phyloP scores from a whole-genome alignment of 2,888 invertebrate species.

The Herminia tarsipennalis region DNA sequence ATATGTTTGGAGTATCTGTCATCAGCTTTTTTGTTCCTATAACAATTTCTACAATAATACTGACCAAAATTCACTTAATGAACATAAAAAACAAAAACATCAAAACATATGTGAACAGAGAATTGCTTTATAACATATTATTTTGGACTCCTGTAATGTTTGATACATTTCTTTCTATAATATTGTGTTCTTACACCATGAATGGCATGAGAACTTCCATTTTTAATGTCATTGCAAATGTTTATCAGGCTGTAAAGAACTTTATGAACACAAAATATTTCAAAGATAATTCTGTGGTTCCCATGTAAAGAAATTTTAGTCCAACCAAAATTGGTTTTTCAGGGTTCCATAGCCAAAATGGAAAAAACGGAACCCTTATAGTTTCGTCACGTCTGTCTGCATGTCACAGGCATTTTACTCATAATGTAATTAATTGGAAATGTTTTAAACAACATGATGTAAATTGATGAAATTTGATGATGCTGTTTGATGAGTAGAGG shows the following conservation, averaged over 20 bases:
- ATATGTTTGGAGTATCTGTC: slow-evolving; percentile 68
- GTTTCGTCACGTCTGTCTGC: too few relatives aligned
- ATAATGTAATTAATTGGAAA: too few relatives aligned
- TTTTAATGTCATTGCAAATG: slow-evolving; percentile 74
- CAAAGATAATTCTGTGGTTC: slow-evolving; percentile 66
- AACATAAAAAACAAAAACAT: slow-evolving; percentile 60
- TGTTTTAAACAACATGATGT: too few relatives aligned
- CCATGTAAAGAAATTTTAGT: slow-evolving; percentile 24
- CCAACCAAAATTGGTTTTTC: too few relatives aligned
- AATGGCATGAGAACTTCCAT: slow-evolving; percentile 66
- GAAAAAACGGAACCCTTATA: too few relatives aligned
- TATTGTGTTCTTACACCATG: slow-evolving; percentile 71
- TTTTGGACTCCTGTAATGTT: slow-evolving; percentile 81
- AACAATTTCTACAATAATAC: slow-evolving; percentile 70
- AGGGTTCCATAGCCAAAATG: too few relatives aligned
- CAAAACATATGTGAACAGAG: slow-evolving; percentile 69
- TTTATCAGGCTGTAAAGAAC: slow-evolving; percentile 76
- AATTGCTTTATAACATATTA: slow-evolving; percentile 73
- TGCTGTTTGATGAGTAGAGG: too few relatives aligned
- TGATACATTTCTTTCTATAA: slow-evolving; percentile 72
- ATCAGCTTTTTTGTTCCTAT: slow-evolving; percentile 77
- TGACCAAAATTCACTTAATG: slow-evolving; percentile 74
- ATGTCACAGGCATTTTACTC: too few relatives aligned
- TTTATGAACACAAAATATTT: slow-evolving; percentile 77
- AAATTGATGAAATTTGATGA: too few relatives aligned